Percentiles rank a stretch among this genome's conserved stretches.
Evolutionary conservation across 2,888 invertebrate species (phyloP).

Genomic region (Hypolimnas misippus): DNA sequence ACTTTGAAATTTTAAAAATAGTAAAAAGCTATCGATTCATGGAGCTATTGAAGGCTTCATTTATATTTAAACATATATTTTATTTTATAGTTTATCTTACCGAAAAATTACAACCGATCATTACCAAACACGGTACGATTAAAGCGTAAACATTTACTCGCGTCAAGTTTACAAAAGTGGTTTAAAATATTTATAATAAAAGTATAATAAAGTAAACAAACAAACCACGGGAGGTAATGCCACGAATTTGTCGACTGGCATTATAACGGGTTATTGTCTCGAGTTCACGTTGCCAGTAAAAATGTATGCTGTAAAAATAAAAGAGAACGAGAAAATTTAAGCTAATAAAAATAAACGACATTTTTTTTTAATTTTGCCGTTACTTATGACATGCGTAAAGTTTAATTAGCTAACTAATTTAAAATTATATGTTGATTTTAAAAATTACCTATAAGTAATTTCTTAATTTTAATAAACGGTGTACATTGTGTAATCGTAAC

Average conservation of each 20-base stretch:
- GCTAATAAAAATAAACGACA: slow-evolving; percentile 27
- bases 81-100: too few relatives aligned
- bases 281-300: slow-evolving; percentile 25
- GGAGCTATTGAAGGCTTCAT: too few relatives aligned
- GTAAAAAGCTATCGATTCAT: too few relatives aligned
- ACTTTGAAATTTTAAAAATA: too few relatives aligned
- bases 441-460: background rate
- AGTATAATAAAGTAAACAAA: slow-evolving; percentile 25
- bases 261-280: slow-evolving; percentile 26
- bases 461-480: background rate
- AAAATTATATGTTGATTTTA: slow-evolving; percentile 5
- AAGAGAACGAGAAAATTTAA: slow-evolving; percentile 26
- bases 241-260: slow-evolving; percentile 28
- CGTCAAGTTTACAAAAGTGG: background rate
- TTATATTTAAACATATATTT: background rate
- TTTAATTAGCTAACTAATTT: background rate
- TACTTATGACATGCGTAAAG: background rate
- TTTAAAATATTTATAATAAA: slow-evolving; percentile 23
- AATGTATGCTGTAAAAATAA: slow-evolving; percentile 33
- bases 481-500: background rate
- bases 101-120: background rate
- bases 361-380: too few relatives aligned
- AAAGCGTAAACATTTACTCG: slow-evolving; percentile 8
- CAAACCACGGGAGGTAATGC: slow-evolving; percentile 34
- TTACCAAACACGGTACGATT: background rate